Conservation (phyloP, 2,113 vertebrate genomes). For the Ictalurus punctatus region DNA sequence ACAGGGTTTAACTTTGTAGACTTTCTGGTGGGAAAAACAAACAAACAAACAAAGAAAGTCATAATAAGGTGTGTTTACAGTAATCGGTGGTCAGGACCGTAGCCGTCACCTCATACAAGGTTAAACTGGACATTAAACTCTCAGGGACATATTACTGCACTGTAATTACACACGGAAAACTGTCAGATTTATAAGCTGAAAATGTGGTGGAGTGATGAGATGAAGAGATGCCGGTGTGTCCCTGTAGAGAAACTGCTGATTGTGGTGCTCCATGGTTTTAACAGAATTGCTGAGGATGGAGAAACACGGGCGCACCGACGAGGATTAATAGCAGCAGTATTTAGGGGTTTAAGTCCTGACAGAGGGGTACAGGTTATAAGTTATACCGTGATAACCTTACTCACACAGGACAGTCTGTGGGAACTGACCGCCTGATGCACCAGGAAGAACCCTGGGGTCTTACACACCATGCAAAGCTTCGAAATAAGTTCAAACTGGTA, state of each 20-base stretch:
- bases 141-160: conserved; percentile 30
- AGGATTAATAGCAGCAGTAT: conserved; percentile 44
- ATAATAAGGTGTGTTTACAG: not conserved
- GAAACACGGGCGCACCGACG: conserved; percentile 4
- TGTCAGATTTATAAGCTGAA: conserved; percentile 39
- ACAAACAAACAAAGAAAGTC: not conserved
- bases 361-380: conserved; percentile 14
- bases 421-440: not conserved
- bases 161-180: conserved; percentile 30
- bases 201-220: conserved; percentile 43
- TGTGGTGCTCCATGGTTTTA: conserved; percentile 30
- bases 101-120: conserved; percentile 12
- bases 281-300: conserved; percentile 50
- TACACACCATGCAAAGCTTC: not conserved
- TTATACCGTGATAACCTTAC: conserved; percentile 40
- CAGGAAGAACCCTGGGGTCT: not conserved
- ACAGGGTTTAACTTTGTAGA: not conserved
- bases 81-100: not conserved
- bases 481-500: not conserved
- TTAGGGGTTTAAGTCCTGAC: conserved; percentile 39
- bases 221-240: conserved; percentile 1
- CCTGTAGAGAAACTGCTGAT: conserved; percentile 37
- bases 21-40: not conserved
- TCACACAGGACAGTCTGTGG: conserved; percentile 34
- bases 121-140: conserved; percentile 14